These are phyloP conservation scores for Drosophila grimshawi DNA, from an alignment of 1,140 invertebrate genomes.

Conservation along the genomic window DNA sequence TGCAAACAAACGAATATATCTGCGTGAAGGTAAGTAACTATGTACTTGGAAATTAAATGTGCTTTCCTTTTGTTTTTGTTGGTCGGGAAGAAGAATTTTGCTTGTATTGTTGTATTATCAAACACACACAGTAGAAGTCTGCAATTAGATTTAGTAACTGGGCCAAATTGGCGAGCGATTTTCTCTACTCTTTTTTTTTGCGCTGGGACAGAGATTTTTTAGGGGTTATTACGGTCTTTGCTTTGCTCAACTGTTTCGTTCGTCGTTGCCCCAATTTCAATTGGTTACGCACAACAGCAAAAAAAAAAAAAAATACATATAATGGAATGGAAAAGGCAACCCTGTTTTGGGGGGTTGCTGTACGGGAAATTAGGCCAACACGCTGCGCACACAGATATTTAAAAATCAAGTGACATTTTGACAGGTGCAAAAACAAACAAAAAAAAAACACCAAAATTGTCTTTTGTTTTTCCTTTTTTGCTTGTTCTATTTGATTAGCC, in stretches of 20 bases:
- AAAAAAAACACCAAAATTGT: constrained; percentile 15
- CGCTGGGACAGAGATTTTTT: constrained; percentile 42
- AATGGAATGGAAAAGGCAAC: constrained; percentile 50
- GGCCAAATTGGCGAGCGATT: constrained; percentile 65
- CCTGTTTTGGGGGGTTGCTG: constrained; percentile 61
- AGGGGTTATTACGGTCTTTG: constrained; percentile 75
- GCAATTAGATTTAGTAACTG: constrained; percentile 79
- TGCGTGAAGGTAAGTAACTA: constrained; percentile 38
- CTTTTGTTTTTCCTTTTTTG: constrained; percentile 4
- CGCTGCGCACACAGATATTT: constrained; percentile 34
- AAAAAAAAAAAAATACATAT: constrained; percentile 3
- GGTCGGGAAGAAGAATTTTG: constrained; percentile 45
- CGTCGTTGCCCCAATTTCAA: constrained; percentile 73
- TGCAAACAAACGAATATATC: constrained; percentile 52
- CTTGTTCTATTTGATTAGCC: constrained; percentile 5
- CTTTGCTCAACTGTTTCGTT: constrained; percentile 76
- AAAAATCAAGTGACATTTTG: constrained; percentile 58
- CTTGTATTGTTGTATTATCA: constrained; percentile 56
- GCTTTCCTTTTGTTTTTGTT: constrained; percentile 40
- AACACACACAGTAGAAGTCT: constrained; percentile 44
- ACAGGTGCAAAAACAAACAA: constrained; percentile 59
- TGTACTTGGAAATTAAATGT: constrained; percentile 58
- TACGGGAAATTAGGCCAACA: constrained; percentile 71
- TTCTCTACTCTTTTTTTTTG: constrained; percentile 25
- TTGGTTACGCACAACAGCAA: constrained; percentile 70